Evolutionary conservation across 2,113 vertebrate species (phyloP).

Genomic region (Proterorhinus semilunaris): DNA sequence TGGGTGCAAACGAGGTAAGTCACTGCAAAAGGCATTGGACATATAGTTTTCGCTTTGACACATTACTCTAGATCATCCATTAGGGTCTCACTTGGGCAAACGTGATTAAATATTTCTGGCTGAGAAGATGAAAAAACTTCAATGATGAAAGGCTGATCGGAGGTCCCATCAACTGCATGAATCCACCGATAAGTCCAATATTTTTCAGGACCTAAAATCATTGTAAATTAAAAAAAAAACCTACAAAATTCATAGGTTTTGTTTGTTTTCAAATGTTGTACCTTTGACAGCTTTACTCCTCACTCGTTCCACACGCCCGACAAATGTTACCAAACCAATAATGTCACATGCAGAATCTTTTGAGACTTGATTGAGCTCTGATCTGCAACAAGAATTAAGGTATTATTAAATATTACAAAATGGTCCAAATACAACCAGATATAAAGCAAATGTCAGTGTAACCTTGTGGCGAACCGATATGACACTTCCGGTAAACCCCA

Average conservation of each 20-base stretch:
- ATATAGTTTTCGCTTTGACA: not conserved
- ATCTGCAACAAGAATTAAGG: slow-evolving; percentile 67
- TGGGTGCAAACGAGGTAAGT: slow-evolving; percentile 88
- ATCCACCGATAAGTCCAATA: slow-evolving; percentile 92
- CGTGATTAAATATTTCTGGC: slow-evolving; percentile 86
- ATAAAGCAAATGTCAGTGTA: not conserved
- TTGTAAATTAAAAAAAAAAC: not conserved
- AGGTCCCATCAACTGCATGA: slow-evolving; percentile 85
- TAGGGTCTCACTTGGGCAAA: slow-evolving; percentile 82
- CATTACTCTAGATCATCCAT: not conserved
- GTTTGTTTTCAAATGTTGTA: slow-evolving; percentile 23
- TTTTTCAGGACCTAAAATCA: slow-evolving; percentile 80
- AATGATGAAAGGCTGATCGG: slow-evolving; percentile 83
- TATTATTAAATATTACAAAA: not conserved
- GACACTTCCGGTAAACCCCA: slow-evolving; percentile 86
- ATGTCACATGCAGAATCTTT: slow-evolving; percentile 82
- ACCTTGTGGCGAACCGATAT: slow-evolving; percentile 85
- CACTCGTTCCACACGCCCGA: slow-evolving; percentile 85
- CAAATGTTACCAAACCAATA: slow-evolving; percentile 88
- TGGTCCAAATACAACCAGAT: not conserved
- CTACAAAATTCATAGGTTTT: not conserved
- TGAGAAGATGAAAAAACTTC: slow-evolving; percentile 92
- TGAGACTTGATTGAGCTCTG: slow-evolving; percentile 78
- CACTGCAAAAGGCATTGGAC: slow-evolving; percentile 59
- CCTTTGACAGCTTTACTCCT: slow-evolving; percentile 79